Evolutionary conservation across 2,888 invertebrate species (phyloP).

Genomic region (Liopterus haemorrhoidalis): DNA sequence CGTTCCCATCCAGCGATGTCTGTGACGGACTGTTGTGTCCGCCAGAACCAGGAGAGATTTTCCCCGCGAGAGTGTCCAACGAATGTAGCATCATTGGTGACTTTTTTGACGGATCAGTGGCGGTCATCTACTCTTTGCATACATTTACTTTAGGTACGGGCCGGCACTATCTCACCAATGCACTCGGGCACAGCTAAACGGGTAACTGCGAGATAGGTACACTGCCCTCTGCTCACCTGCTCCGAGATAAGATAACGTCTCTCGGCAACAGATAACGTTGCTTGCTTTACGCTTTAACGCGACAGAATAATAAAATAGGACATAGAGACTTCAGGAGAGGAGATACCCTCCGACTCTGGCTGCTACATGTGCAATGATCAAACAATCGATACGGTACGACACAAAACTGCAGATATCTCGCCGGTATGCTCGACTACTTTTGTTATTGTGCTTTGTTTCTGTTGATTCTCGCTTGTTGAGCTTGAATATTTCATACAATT

Average conservation of each 20-base stretch:
- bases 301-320: no score
- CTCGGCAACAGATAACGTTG: conserved; percentile 18
- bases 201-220: conserved; percentile 8
- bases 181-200: conserved; percentile 25
- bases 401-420: no score
- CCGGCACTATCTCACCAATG: conserved; percentile 26
- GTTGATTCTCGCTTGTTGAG: no score
- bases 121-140: conserved; percentile 26
- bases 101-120: conserved; percentile 14
- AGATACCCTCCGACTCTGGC: no score
- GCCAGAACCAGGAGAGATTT: conserved; percentile 73
- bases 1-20: conserved; percentile 51
- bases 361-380: no score
- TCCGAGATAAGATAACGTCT: conserved; percentile 24
- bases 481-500: no score
- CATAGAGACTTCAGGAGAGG: no score
- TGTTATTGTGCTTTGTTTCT: no score
- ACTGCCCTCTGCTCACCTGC: conserved; percentile 9
- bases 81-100: conserved; percentile 72
- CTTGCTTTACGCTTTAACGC: conserved; percentile 1
- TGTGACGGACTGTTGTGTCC: conserved; percentile 35
- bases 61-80: conserved; percentile 82
- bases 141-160: conserved; percentile 17
- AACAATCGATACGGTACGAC: no score
- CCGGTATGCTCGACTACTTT: no score